Percentiles rank a stretch among this genome's conserved stretches.
Conservation (phyloP, 2,888 invertebrate species). For the Rhingia campestris region DNA sequence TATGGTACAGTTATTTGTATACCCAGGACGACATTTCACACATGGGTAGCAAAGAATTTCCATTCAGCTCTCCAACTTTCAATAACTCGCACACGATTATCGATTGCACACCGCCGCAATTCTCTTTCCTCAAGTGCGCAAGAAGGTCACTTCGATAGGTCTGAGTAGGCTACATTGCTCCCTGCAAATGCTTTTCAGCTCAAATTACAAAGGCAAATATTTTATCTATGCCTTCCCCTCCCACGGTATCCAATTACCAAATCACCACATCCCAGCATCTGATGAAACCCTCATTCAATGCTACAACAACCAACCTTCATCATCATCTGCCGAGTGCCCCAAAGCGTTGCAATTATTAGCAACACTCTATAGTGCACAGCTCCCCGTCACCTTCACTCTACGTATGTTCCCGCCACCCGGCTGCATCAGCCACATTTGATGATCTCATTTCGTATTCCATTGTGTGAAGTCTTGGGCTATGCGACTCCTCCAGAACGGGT, state of each 20-base stretch:
- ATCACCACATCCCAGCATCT: slow-evolving; percentile 72
- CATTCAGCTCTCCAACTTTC: not conserved
- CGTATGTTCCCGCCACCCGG: not conserved
- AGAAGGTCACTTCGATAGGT: slow-evolving; percentile 55
- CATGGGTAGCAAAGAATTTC: too few species aligned
- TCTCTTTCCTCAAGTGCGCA: slow-evolving; percentile 46
- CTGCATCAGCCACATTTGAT: slow-evolving; percentile 52
- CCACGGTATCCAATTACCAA: slow-evolving; percentile 71
- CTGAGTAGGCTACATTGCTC: slow-evolving; percentile 8
- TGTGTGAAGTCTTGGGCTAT: slow-evolving; percentile 45
- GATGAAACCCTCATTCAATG: slow-evolving; percentile 71
- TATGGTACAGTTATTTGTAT: too few species aligned
- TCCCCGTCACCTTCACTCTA: slow-evolving; percentile 51
- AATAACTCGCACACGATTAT: slow-evolving; percentile 38
- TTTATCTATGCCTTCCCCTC: slow-evolving; percentile 58
- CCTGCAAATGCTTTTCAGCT: slow-evolving; percentile 43
- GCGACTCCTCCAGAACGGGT: slow-evolving; percentile 51
- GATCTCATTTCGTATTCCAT: slow-evolving; percentile 73
- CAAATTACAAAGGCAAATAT: slow-evolving; percentile 72
- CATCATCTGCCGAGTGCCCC: slow-evolving; percentile 49
- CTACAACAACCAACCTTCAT: slow-evolving; percentile 49
- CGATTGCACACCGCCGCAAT: slow-evolving; percentile 27
- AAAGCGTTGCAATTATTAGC: slow-evolving; percentile 68
- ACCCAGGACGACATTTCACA: too few species aligned
- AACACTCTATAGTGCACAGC: slow-evolving; percentile 53